A percentile compares a stretch with the other conserved stretches of the same genome.
Conservation (phyloP, 2,797 vertebrate genomes). For the Characodon lateralis region DNA sequence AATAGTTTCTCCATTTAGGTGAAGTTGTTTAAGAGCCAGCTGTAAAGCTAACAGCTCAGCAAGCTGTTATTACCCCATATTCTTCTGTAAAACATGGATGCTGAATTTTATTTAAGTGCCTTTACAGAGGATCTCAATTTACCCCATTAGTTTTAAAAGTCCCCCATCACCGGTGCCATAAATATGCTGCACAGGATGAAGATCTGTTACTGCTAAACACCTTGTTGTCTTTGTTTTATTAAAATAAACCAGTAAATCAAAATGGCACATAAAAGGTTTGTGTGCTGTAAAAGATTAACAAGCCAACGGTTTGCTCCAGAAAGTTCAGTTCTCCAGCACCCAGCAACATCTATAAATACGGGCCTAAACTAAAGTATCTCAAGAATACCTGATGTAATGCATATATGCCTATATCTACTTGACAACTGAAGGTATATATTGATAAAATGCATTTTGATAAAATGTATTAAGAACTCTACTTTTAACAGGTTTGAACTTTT, state of each 20-base stretch:
- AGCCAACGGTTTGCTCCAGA: background rate
- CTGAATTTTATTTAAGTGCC: slow-evolving; percentile 12
- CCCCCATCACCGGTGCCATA: background rate
- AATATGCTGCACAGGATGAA: background rate
- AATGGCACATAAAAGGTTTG: background rate
- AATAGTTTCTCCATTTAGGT: background rate
- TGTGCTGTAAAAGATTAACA: background rate
- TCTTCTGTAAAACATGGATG: slow-evolving; percentile 5
- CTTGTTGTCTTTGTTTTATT: background rate
- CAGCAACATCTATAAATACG: background rate
- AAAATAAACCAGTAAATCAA: slow-evolving; percentile 1
- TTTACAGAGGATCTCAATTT: slow-evolving; percentile 1
- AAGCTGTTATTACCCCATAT: background rate
- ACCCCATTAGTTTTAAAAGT: slow-evolving; percentile 1
- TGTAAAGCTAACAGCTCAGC: background rate
- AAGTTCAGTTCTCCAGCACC: background rate
- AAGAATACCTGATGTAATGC: background rate
- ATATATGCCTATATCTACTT: background rate
- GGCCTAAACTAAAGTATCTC: background rate
- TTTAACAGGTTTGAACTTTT: too few species aligned
- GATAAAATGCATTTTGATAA: background rate
- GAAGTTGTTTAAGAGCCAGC: background rate
- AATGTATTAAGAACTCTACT: too few species aligned
- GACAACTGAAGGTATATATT: background rate
- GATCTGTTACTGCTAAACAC: background rate